phyloP scores from a whole-genome alignment of 1,140 invertebrate species.

The Littorina saxatilis region DNA sequence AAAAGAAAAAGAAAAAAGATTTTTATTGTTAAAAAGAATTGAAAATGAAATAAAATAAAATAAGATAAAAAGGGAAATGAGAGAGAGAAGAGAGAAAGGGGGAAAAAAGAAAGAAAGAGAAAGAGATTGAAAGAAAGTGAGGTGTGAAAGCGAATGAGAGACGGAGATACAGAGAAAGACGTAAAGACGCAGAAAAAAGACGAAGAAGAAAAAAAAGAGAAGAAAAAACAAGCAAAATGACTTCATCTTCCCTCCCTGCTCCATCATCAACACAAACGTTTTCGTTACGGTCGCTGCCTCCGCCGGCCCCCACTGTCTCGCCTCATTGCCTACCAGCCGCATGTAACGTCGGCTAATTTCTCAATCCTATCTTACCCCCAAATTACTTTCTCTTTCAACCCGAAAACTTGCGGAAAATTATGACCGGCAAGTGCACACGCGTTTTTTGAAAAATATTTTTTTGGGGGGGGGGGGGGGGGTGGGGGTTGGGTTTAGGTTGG shows the following conservation, averaged over 20 bases:
- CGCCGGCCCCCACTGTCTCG: neutral
- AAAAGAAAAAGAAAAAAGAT: neutral
- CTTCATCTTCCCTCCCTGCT: neutral
- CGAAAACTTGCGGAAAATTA: neutral
- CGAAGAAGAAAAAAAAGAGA: neutral
- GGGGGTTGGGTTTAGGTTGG: too few relatives aligned
- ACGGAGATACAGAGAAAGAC: neutral
- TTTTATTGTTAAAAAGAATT: too few relatives aligned
- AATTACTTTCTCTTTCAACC: neutral
- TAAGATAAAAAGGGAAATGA: neutral
- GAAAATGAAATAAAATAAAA: neutral
- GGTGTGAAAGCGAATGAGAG: neutral
- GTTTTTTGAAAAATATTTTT: neutral
- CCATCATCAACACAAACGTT: neutral
- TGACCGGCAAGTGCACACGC: neutral
- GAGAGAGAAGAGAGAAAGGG: neutral
- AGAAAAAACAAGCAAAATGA: neutral
- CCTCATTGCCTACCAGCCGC: neutral
- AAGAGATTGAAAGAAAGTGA: conserved; percentile 11
- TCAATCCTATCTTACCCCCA: neutral
- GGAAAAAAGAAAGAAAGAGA: neutral
- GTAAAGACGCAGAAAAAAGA: neutral
- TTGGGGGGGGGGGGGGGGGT: too few relatives aligned
- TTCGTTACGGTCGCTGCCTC: neutral
- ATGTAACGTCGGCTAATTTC: neutral